Base-by-base conservation (phyloP, 2,113 vertebrate genomes). In the Lycaon pictus region DNA sequence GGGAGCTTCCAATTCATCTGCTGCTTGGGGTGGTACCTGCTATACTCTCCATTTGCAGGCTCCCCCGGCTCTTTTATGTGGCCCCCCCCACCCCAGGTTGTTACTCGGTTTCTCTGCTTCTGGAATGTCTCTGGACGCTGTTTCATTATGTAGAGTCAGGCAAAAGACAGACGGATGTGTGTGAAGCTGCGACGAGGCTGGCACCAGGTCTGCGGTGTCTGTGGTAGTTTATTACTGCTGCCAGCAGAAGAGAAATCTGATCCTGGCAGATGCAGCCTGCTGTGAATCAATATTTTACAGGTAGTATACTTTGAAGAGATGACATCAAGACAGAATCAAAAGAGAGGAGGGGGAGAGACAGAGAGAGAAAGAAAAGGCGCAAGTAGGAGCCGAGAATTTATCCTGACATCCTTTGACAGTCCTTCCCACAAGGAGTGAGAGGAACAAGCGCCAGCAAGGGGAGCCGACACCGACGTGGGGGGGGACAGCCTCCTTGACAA, bases 241-340 rank as follows among this genome's bases (percentile, higher is more conserved):
- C 98, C 98, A 98, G 98, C 97, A 98, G 98, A 98, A 98, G 98
- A 98, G 98, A 99, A 99, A 98, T 98, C 98, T 98, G 98, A 99
- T 98, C 98, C 97, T 99, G 98, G 98, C 99, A 99, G 98, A 98
- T 98, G 98, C 98, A 99, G 98, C 98, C 99, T 99, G 98, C 99
- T 98, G 98, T 98, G 98, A 99, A 99, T 99, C 99, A 99, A 99
- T 99, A 99, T 99, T 99, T 99, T 99, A 99, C 99, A 99, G 99
- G 98, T 99, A 99, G 98, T 98, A 98, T 98, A 98, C 98, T 99
- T 99, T 99, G 99, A 99, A 99, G 98, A 98, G 98, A 98, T 98
- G 98, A 98, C 98, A 99, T 97, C 97, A 98, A 99, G 98, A 98
- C 98, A 98, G 98, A 98, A 98, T 98, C 98, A 97, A 98, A 98